phyloP scores from a whole-genome alignment of 1,140 invertebrate species.

The Cydia amplana region DNA sequence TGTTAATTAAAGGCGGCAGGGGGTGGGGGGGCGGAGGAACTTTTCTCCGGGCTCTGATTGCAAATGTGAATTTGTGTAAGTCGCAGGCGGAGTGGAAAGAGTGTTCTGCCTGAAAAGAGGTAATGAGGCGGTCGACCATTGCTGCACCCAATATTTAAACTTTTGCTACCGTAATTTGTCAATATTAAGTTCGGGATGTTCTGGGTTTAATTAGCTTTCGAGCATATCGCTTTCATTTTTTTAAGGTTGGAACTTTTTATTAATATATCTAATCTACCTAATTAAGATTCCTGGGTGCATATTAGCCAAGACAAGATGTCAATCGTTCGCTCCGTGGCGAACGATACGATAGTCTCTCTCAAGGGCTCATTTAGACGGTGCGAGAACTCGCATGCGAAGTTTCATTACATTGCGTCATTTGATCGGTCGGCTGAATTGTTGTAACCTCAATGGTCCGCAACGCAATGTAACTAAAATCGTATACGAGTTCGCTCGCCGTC shows the following conservation, averaged over 20 bases:
- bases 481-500: too few species aligned
- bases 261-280: neutral
- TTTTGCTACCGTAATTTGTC: constrained; percentile 34
- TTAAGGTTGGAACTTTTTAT: neutral
- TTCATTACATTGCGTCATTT: too few species aligned
- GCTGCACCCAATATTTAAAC: constrained; percentile 56
- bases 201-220: neutral
- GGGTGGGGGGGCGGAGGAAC: constrained; percentile 54
- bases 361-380: too few species aligned
- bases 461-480: too few species aligned
- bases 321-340: too few species aligned
- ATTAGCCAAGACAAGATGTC: too few species aligned
- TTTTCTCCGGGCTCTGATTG: constrained; percentile 78
- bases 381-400: too few species aligned
- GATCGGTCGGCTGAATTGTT: too few species aligned
- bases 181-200: constrained; percentile 14
- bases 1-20: constrained; percentile 88
- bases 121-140: constrained; percentile 74
- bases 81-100: constrained; percentile 64
- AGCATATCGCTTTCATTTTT: neutral
- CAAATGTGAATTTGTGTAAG: constrained; percentile 80
- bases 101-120: constrained; percentile 75
- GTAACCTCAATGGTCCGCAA: too few species aligned
- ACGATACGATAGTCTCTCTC: too few species aligned
- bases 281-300: too few species aligned